Evolutionary conservation across 2,888 invertebrate species (phyloP), one percentile per base, ranked within the genome.

Genomic region (Fabriciana adippe): DNA sequence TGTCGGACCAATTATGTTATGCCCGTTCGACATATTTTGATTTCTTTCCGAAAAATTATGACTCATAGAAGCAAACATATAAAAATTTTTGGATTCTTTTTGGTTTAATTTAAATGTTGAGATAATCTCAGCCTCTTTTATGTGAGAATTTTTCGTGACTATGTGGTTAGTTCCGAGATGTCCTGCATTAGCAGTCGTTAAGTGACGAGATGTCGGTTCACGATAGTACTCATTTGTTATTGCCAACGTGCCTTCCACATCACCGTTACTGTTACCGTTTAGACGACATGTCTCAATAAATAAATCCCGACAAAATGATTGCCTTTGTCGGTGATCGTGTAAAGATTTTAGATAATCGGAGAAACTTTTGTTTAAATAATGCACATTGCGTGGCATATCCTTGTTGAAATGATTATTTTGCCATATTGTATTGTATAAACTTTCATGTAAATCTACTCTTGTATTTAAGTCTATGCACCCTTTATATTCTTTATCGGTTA

Each of bases 201-300:
- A 84, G 84, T 85, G 81, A 81, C 80, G 79, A 85, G 89, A 90
- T 90, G 84, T 80, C 81, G 84, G 82, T 78, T 76, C 75, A 76
- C 81, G 90, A 91, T 90, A 88, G 81, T 75, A 81, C 83, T 85
- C 85, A 82, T 86, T 91, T 87, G 84, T 82, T 85, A 91, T 89
- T 87, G 84, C 86, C 78, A 83, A 86, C 91, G 90, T 89, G 90
- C 85, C 79, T 82, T 82, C 77, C 74, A 82, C 74, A 78, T 81
- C 81, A 84, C 90, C 89, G 89, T 90, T 91, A 90, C 79, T 81
- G 79, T 86, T 87, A 87, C 89, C 85, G 88, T 88, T 90, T 81
- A 81, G 86, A 86, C 86, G 85, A 87, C 86, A 86, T 84, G 86
- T 84, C 87, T 88, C 89, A 83, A 86, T 88, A 89, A 84, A 88